Evolutionary conservation across 2,888 invertebrate species (phyloP).

Genomic region (Hypena proboscidalis): DNA sequence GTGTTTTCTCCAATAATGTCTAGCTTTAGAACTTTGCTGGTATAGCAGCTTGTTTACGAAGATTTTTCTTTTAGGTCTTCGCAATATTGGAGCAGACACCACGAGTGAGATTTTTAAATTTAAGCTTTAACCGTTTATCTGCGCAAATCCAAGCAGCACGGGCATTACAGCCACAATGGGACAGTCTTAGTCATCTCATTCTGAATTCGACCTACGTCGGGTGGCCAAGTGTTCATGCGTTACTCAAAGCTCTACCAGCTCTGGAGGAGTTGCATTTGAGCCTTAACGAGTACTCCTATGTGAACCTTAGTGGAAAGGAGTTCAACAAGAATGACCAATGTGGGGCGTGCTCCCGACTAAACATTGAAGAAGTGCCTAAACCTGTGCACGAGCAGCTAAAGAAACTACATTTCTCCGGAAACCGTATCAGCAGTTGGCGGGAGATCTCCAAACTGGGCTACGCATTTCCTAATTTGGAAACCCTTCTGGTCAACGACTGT

Average conservation of each 20-base stretch:
- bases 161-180: conserved; percentile 78
- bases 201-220: conserved; percentile 94
- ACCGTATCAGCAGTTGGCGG: conserved; percentile 93
- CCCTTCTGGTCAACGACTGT: conserved; percentile 94
- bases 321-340: conserved; percentile 69
- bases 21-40: conserved; percentile 3
- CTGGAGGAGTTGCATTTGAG: conserved; percentile 97
- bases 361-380: conserved; percentile 61
- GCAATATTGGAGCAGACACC: conserved; percentile 95
- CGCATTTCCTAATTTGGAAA: conserved; percentile 94
- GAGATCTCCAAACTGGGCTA: conserved; percentile 94
- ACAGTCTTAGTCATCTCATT: conserved; percentile 90
- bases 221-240: conserved; percentile 92
- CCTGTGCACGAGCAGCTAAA: conserved; percentile 88
- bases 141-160: conserved; percentile 87
- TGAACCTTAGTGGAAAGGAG: conserved; percentile 86
- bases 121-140: conserved; percentile 94
- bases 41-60: conserved; percentile 1
- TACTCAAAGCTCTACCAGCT: conserved; percentile 91
- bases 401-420: conserved; percentile 94
- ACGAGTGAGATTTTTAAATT: conserved; percentile 94
- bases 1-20: conserved; percentile 31
- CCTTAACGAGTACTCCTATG: conserved; percentile 93
- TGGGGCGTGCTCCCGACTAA: conserved; percentile 71
- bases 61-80: conserved; percentile 87